Evolutionary conservation across 1,140 invertebrate species (phyloP).

Genomic region (Brachionus paranguensis): DNA sequence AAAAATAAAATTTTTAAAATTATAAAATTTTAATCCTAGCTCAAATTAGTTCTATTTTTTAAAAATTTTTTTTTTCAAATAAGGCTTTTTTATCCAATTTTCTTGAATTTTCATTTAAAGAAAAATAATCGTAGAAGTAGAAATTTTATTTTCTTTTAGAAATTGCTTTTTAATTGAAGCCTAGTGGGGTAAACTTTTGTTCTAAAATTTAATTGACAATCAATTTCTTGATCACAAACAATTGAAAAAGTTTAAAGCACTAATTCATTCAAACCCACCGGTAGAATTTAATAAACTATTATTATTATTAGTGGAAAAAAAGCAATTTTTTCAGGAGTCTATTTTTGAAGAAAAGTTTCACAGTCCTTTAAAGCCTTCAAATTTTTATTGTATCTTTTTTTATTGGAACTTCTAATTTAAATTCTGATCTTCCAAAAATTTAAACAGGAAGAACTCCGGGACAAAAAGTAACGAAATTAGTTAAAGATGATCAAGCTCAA

Average conservation of each 20-base stretch:
- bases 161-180: neutral
- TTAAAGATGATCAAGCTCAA: too few species aligned
- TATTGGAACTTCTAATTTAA: too few species aligned
- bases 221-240: neutral
- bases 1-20: neutral
- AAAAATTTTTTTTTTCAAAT: neutral
- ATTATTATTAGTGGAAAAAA: too few species aligned
- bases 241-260: neutral
- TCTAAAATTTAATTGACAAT: neutral
- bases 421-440: too few species aligned
- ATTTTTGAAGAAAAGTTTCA: too few species aligned
- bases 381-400: too few species aligned
- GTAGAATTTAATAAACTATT: too few species aligned
- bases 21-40: neutral
- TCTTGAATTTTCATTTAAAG: neutral
- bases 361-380: too few species aligned
- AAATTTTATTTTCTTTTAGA: neutral
- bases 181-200: neutral
- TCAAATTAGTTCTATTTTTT: neutral
- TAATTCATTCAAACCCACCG: too few species aligned
- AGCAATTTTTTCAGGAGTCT: too few species aligned
- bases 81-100: neutral
- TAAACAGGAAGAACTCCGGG: too few species aligned
- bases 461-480: too few species aligned
- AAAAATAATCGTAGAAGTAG: neutral